Percentiles rank a stretch among this genome's conserved stretches.
phyloP scores from a whole-genome alignment of 2,797 vertebrate genomes.

The Cyclura pinguis region DNA sequence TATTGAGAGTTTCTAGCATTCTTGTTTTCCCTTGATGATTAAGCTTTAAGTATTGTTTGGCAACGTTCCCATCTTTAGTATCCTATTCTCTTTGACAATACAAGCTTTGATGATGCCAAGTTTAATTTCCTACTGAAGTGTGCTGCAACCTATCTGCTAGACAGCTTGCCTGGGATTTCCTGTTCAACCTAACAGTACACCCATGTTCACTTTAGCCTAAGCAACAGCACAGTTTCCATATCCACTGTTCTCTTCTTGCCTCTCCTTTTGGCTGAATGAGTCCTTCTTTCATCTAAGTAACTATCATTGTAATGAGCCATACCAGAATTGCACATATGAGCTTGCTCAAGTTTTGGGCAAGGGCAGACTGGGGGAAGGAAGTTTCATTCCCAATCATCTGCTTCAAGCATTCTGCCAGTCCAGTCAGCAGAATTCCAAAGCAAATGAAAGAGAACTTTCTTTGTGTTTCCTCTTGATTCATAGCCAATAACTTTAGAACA shows the following conservation, averaged over 20 bases:
- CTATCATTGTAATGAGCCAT: background rate
- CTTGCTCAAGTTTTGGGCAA: background rate
- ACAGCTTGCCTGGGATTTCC: background rate
- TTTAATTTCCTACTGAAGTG: background rate
- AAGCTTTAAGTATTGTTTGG: background rate
- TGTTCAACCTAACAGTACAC: background rate
- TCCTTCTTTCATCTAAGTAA: background rate
- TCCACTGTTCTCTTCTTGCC: constrained; percentile 5
- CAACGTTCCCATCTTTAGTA: background rate
- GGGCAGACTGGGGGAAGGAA: background rate
- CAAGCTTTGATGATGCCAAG: background rate
- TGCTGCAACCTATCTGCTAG: background rate
- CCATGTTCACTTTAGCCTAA: background rate
- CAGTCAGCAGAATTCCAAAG: background rate
- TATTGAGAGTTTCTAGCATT: background rate
- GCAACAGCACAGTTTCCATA: background rate
- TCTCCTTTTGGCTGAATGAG: background rate
- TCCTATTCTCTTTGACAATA: background rate
- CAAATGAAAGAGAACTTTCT: background rate
- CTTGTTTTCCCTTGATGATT: background rate
- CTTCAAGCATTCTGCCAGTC: background rate
- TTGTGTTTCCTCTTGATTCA: background rate
- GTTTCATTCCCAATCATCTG: background rate
- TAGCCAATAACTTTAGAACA: background rate
- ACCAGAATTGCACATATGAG: background rate